A percentile compares a stretch with the other conserved stretches of the same genome.
phyloP scores from a whole-genome alignment of 2,113 vertebrate species.

The Ptilorrhoa leucosticta region DNA sequence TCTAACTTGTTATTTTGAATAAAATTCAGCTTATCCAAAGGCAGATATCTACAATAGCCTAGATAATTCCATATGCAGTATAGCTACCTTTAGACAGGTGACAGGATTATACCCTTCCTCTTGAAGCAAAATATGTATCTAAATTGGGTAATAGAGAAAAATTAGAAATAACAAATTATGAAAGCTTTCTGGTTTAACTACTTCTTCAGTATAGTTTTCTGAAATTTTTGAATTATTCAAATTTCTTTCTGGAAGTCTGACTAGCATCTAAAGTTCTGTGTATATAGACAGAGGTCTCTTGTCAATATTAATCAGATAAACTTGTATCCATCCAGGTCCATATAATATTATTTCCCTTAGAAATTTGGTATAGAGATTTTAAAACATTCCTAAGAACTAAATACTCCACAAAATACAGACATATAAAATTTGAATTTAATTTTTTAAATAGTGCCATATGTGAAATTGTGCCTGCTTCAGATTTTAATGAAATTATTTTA shows the following conservation, averaged over 20 bases:
- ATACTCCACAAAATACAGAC: neutral
- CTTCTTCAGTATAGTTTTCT: neutral
- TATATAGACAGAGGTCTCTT: neutral
- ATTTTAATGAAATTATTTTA: neutral
- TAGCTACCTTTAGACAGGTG: neutral
- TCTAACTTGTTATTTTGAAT: neutral
- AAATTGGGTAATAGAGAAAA: neutral
- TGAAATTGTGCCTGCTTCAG: neutral
- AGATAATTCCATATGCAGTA: neutral
- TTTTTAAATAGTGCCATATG: neutral
- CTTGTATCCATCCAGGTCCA: neutral
- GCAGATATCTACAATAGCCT: neutral
- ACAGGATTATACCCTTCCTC: neutral
- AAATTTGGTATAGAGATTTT: neutral
- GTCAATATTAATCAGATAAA: neutral
- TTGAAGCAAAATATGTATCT: neutral
- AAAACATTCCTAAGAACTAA: neutral
- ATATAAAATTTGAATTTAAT: neutral
- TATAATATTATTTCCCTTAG: neutral
- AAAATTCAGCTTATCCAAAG: neutral
- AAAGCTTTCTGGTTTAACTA: neutral
- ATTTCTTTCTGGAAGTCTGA: neutral
- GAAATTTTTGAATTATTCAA: neutral
- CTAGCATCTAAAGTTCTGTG: neutral
- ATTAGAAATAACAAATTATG: neutral